Base-by-base conservation (phyloP, 2,888 invertebrate genomes). In the Drosophila greeni region DNA sequence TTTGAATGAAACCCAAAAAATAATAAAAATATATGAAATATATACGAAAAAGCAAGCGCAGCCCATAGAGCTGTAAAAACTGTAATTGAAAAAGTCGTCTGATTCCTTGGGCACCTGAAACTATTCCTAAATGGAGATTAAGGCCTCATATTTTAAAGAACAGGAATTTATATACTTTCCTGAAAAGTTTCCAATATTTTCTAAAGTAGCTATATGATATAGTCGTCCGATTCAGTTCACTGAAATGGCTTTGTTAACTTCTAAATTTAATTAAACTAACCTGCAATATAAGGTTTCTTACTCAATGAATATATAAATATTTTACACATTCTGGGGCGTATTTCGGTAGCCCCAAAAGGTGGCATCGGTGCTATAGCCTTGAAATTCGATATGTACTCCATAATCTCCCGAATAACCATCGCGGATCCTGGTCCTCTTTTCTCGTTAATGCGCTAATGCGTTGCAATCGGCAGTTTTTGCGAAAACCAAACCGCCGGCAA, bases 1-100 rank as follows among this genome's bases (percentile, higher is more conserved):
- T 80, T 80, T 80, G 59, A 65, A 83, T 62, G 83, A 83, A 80
- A 75, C 79, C 79, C 79, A 80, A 81, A 79, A 79, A 83, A 66
- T 58, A 72, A 69, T 37, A 80, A 80, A 80, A 83, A 83, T 78
- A 79, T 66, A 75, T 70, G 31, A 61, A 39, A 61, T 56, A 48
- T 34, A 57, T 52, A 45, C 34, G 60, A 45, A 29, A 62, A 62
- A 37, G 77, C 77, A 83, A 70, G 73, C 64, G 75, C 64, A 77
- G 78, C 48, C 70, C 70, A 70, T 72, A 65, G 73, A 53, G 65
- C 75, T 83, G 70, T 73, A 77, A 72, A 79, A 82, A 75, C 48
- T 39, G 34, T 49, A 54, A 37, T 31, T 64, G n/a, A 24, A 49
- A 6, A 49, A 4, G 26, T 14, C 1, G 5, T 40, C 2, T 29